Evolutionary conservation across 2,113 vertebrate genomes (phyloP).

Genomic region (Amblyopsis rosae): DNA sequence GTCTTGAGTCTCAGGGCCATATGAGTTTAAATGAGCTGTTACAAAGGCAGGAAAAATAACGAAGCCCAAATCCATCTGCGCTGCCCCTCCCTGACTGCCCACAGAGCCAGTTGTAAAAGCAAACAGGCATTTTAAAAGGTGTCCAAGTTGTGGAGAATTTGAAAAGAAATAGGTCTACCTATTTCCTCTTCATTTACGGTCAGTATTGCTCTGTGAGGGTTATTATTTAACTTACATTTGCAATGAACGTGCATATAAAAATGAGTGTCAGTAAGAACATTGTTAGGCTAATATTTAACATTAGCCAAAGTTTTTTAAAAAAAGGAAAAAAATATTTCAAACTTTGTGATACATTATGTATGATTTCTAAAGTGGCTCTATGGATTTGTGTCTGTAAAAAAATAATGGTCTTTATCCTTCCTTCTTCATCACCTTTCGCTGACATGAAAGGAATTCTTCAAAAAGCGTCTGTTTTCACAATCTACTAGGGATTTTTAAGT

Average conservation of each 20-base stretch:
- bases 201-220: conserved; percentile 24
- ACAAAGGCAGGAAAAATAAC: conserved; percentile 63
- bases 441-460: no score
- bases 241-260: background rate
- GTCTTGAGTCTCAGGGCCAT: conserved; percentile 55
- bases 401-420: no score
- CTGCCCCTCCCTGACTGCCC: conserved; percentile 50
- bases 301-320: no score
- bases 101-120: conserved; percentile 66
- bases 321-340: background rate
- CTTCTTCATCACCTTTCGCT: no score
- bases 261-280: background rate
- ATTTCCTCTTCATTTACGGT: conserved; percentile 35
- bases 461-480: no score
- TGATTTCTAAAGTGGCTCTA: no score
- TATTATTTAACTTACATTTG: conserved; percentile 16
- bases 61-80: conserved; percentile 52
- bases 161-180: conserved; percentile 28
- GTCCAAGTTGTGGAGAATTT: conserved; percentile 33
- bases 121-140: conserved; percentile 68
- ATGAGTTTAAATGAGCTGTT: conserved; percentile 73
- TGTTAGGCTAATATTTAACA: no score
- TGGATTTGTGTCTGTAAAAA: no score
- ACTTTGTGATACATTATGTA: no score
- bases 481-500: no score